A percentile compares a stretch with the other conserved stretches of the same genome.
These are phyloP conservation scores for Pycnomerus fuliginosus DNA, from an alignment of 2,888 invertebrate genomes.

Conservation along the genomic window DNA sequence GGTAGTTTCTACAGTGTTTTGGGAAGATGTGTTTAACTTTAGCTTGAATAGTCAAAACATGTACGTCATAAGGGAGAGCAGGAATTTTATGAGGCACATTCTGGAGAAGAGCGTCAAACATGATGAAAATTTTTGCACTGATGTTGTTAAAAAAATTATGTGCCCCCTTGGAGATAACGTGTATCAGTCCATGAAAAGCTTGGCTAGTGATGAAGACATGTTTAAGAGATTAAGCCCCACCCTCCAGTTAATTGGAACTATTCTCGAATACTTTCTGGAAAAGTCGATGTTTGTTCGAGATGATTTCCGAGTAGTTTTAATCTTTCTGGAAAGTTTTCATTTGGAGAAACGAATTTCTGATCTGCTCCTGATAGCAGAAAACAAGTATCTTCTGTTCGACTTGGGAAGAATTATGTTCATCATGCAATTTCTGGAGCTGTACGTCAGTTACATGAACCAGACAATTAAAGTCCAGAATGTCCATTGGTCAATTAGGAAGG, in stretches of 20 bases:
- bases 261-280: slow-evolving; percentile 50
- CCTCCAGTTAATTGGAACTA: slow-evolving; percentile 57
- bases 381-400: slow-evolving; percentile 53
- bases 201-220: slow-evolving; percentile 50
- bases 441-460: slow-evolving; percentile 38
- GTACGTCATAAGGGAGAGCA: slow-evolving; percentile 65
- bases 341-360: slow-evolving; percentile 51
- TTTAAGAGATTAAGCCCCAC: slow-evolving; percentile 58
- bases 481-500: slow-evolving; percentile 47
- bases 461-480: slow-evolving; percentile 45
- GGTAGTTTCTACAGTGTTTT: slow-evolving; percentile 60
- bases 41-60: slow-evolving; percentile 47
- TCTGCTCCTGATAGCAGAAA: slow-evolving; percentile 50
- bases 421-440: slow-evolving; percentile 23
- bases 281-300: slow-evolving; percentile 49
- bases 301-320: slow-evolving; percentile 44
- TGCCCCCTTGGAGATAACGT: slow-evolving; percentile 6
- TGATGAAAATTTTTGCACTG: slow-evolving; percentile 55
- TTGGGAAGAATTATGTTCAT: slow-evolving; percentile 52
- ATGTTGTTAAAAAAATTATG: slow-evolving; percentile 5
- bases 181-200: not conserved
- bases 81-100: slow-evolving; percentile 55
- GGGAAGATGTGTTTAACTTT: slow-evolving; percentile 61
- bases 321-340: slow-evolving; percentile 49
- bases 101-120: slow-evolving; percentile 59